These are phyloP conservation scores for Ameiurus melas DNA, from an alignment of 2,113 vertebrate species.

Conservation along the genomic window DNA sequence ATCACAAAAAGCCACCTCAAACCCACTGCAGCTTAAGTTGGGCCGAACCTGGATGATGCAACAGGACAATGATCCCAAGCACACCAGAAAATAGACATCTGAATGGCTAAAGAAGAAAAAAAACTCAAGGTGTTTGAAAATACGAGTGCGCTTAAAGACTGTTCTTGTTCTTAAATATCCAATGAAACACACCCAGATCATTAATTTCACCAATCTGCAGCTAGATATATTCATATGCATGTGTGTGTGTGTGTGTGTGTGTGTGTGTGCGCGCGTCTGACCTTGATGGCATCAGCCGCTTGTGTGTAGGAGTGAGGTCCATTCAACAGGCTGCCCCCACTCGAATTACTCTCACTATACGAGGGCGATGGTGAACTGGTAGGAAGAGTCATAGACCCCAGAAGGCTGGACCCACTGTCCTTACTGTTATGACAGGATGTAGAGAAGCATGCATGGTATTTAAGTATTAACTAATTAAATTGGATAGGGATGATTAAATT, in stretches of 20 bases:
- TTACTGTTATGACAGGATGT: constrained; percentile 68
- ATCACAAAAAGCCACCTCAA: not conserved
- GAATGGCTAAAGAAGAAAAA: too few relatives aligned
- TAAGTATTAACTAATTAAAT: constrained; percentile 1
- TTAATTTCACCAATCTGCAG: not conserved
- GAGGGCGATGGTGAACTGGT: constrained; percentile 81
- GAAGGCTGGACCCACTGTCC: constrained; percentile 78
- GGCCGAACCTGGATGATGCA: too few relatives aligned
- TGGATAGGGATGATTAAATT: not conserved
- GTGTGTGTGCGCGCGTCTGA: constrained; percentile 49
- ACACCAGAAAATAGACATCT: too few relatives aligned
- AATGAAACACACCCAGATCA: not conserved
- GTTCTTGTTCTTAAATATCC: not conserved
- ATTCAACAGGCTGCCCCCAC: constrained; percentile 76
- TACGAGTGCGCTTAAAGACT: too few relatives aligned
- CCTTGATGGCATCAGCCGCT: constrained; percentile 80
- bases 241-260: too few relatives aligned
- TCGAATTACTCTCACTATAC: constrained; percentile 80
- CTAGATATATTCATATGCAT: too few relatives aligned
- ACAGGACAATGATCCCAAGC: too few relatives aligned
- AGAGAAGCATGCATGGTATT: not conserved
- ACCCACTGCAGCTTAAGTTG: too few relatives aligned
- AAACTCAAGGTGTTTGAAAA: too few relatives aligned
- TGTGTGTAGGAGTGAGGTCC: constrained; percentile 83
- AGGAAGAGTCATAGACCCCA: constrained; percentile 78